A percentile compares a stretch with the other conserved stretches of the same genome.
phyloP scores from a whole-genome alignment of 2,113 vertebrate species.

The Melospiza georgiana region DNA sequence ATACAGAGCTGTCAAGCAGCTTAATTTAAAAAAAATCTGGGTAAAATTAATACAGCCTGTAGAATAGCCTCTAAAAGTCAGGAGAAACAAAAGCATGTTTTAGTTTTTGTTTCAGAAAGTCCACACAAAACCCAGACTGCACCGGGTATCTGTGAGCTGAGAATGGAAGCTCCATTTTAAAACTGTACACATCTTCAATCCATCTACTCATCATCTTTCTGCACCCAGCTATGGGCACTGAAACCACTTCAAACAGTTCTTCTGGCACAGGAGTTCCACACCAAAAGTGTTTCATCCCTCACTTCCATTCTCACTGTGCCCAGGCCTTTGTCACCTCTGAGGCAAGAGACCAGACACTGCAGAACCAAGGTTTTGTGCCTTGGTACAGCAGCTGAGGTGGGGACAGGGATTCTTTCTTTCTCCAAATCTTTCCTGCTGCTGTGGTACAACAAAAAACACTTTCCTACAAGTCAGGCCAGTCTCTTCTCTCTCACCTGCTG shows the following conservation, averaged over 20 bases:
- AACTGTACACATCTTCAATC: not conserved
- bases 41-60: not conserved
- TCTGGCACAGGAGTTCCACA: not conserved
- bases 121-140: not conserved
- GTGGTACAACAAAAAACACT: not conserved
- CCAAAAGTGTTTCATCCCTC: not conserved
- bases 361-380: not conserved
- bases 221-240: not conserved
- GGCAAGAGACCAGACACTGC: not conserved
- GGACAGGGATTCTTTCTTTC: not conserved
- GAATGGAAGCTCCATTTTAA: not conserved
- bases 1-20: not conserved
- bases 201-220: not conserved
- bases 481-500: not conserved
- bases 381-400: not conserved
- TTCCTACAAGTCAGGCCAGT: not conserved
- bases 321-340: accelerated
- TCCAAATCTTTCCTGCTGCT: not conserved
- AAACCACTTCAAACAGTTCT: not conserved
- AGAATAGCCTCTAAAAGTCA: not conserved
- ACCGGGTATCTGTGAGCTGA: not conserved
- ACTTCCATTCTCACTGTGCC: not conserved
- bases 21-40: not conserved
- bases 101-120: not conserved
- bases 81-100: not conserved